A percentile compares a stretch with the other conserved stretches of the same genome.
Evolutionary conservation across 2,888 invertebrate species (phyloP).

Genomic region (Lycaena phlaeas): DNA sequence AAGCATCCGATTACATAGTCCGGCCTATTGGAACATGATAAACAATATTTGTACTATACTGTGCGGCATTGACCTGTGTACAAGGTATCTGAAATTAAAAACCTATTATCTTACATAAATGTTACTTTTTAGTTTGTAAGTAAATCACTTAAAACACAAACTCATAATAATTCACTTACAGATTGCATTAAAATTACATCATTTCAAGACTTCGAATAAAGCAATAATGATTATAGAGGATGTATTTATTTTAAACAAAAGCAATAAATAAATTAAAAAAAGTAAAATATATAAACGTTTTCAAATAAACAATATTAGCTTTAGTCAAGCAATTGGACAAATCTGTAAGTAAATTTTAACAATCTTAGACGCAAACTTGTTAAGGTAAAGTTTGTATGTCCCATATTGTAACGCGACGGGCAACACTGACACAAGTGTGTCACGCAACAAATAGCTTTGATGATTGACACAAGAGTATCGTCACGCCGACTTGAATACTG

Average conservation of each 20-base stretch:
- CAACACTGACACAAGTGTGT: not conserved
- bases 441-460: conserved; percentile 1
- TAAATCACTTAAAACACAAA: conserved; percentile 25
- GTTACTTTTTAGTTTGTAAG: conserved; percentile 33
- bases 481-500: not conserved
- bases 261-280: too few relatives aligned
- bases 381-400: too few relatives aligned
- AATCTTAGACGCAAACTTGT: too few relatives aligned
- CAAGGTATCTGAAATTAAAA: conserved; percentile 24
- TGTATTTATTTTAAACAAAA: too few relatives aligned
- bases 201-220: too few relatives aligned
- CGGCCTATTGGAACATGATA: conserved; percentile 44
- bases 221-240: too few relatives aligned
- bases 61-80: conserved; percentile 41
- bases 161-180: conserved; percentile 21
- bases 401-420: conserved; percentile 4
- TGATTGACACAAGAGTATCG: conserved; percentile 2
- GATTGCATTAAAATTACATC: not conserved
- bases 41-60: conserved; percentile 53
- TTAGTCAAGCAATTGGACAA: too few relatives aligned
- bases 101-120: conserved; percentile 15
- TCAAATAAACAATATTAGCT: too few relatives aligned
- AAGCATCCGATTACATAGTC: conserved; percentile 21
- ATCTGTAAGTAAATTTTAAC: conserved; percentile 5
- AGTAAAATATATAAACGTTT: too few relatives aligned